These are phyloP conservation scores for Uria aalge DNA, from an alignment of 2,113 vertebrate species.

Conservation along the genomic window DNA sequence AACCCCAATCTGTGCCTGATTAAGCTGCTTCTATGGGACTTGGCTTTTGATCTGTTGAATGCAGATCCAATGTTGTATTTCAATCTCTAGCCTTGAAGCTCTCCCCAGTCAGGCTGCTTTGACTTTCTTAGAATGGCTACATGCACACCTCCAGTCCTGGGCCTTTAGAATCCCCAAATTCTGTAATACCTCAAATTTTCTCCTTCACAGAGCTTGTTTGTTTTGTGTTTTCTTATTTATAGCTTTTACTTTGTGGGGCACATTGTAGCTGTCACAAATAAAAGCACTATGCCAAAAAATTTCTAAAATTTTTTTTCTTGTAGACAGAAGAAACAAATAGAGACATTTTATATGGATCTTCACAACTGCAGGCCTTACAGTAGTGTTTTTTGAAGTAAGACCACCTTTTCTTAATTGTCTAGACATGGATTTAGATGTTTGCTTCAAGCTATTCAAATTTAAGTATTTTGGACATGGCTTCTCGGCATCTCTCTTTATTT, in stretches of 20 bases:
- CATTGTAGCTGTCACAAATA: not conserved
- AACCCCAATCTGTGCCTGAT: not conserved
- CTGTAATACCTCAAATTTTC: not conserved
- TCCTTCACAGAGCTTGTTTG: not conserved
- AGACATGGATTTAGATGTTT: constrained; percentile 15
- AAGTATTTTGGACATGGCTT: constrained; percentile 31
- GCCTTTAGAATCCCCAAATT: not conserved
- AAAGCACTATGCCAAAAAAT: not conserved
- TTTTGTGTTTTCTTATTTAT: not conserved
- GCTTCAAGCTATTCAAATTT: constrained; percentile 46
- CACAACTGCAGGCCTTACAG: not conserved
- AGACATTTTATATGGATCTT: not conserved
- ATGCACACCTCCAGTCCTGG: rapidly evolving
- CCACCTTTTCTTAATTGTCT: constrained; percentile 19
- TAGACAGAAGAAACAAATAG: not conserved
- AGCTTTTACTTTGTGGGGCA: not conserved
- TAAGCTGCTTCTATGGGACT: not conserved
- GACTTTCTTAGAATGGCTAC: not conserved
- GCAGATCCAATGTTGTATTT: not conserved
- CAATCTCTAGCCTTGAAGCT: not conserved
- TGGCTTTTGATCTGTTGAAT: not conserved
- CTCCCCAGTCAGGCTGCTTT: not conserved
- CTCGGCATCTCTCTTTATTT: constrained; percentile 32
- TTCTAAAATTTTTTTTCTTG: not conserved
- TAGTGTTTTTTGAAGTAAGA: not conserved